Evolutionary conservation across 2,797 vertebrate genomes (phyloP), one percentile per base, ranked within the genome.

Genomic region (Darevskia mixta): DNA sequence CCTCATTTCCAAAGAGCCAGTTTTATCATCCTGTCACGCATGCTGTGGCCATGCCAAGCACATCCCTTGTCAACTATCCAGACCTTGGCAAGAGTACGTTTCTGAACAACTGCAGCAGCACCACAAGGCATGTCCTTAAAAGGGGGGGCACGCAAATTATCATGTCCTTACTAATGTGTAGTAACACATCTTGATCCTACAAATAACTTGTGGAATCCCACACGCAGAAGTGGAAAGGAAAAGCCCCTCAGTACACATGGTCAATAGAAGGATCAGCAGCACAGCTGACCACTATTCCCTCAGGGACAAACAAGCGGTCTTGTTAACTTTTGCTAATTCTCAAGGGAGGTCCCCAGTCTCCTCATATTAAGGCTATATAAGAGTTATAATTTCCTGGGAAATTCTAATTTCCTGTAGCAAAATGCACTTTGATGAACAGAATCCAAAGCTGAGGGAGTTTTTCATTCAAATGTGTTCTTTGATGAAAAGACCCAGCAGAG

Each of bases 1-100:
- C 61, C 90, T 90, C 79, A 83, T 92, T 91, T 86, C 90, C 69
- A 89, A 89, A 69, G 73, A 90, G 87, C 90, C 87, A 86, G 87
- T 86, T 89, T 92, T 87, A 80, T 61, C 64, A 64, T 41, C 13
- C 61, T 67, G 4, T 43, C 27, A 87, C 0, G 1, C 32, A 79
- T 85, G 78, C 66, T 88, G 66, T 77, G 9, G 80, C 83, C 89
- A 69, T 89, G 80, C 49, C 80, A 88, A 87, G 25, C 73, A 32
- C 64, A 92, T 88, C 77, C 49, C 69, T 85, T 43, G 89, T 93
- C 87, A 91, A 87, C 88, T 82, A 77, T 32, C 49, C 38, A 10
- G 13, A 69, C 11, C 9, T 29, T 78, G 23, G 89, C 81, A 83
- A 29, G 35, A 85, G 5, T 76, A 38, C 5, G 17, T 64, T 41